Evolutionary conservation across 2,888 invertebrate species (phyloP).

Genomic region (Limnephilus rhombicus): DNA sequence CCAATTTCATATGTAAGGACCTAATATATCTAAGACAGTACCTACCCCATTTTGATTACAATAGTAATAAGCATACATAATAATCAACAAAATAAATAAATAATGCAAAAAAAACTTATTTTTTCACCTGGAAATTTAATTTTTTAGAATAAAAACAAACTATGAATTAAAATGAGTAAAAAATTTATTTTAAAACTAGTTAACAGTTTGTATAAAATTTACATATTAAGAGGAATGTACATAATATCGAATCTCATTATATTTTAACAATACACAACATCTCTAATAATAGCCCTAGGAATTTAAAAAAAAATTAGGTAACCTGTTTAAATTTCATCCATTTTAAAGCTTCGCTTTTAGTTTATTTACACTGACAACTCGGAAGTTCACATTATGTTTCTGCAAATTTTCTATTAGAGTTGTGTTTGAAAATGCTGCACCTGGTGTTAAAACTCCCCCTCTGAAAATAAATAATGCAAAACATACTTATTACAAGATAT

Average conservation of each 20-base stretch:
- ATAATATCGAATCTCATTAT: neutral
- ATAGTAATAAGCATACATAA: neutral
- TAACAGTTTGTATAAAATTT: neutral
- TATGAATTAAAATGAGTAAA: neutral
- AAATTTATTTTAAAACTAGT: neutral
- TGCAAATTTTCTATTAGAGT: constrained; percentile 85
- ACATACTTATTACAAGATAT: no score
- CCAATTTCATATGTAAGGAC: no score
- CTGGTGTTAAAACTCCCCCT: constrained; percentile 93
- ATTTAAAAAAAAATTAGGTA: neutral
- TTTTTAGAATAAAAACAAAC: neutral
- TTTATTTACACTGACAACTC: constrained; percentile 72
- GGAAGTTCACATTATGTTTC: constrained; percentile 85
- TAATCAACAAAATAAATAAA: neutral
- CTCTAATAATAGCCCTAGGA: neutral
- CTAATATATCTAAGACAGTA: neutral
- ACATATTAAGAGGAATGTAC: neutral
- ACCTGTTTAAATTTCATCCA: neutral
- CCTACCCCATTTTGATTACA: neutral
- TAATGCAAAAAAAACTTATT: no score
- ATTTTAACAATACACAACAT: neutral
- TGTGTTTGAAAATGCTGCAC: constrained; percentile 90
- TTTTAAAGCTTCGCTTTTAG: constrained; percentile 44
- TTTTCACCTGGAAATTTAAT: neutral
- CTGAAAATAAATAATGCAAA: constrained; percentile 74